Percentiles rank a stretch among this genome's conserved stretches.
Evolutionary conservation across 2,888 invertebrate species (phyloP).

Genomic region (Cerastoderma edule): DNA sequence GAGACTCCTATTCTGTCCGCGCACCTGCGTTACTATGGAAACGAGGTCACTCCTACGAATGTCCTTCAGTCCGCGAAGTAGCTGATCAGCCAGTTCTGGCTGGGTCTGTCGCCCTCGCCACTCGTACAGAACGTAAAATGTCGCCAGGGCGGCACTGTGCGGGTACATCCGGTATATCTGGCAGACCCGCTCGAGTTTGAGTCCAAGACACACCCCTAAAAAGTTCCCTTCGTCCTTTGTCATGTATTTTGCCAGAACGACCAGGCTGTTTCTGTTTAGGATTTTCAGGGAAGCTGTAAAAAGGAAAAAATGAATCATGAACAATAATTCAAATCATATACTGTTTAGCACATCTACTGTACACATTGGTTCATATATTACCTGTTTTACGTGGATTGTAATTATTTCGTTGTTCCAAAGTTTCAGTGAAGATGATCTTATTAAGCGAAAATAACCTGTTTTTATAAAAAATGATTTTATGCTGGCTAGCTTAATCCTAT

Average conservation of each 20-base stretch:
- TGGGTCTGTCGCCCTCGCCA: slow-evolving; percentile 57
- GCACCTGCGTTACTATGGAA: slow-evolving; percentile 38
- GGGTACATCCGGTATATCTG: slow-evolving; percentile 58
- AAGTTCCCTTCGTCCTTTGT: slow-evolving; percentile 52
- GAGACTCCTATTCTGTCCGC: slow-evolving; percentile 47
- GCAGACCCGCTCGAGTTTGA: slow-evolving; percentile 54
- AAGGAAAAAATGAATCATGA: background rate
- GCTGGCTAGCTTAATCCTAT: too few relatives aligned
- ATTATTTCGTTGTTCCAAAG: too few relatives aligned
- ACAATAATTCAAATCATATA: background rate
- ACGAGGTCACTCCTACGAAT: slow-evolving; percentile 50
- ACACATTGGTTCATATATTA: background rate
- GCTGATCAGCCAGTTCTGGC: slow-evolving; percentile 50
- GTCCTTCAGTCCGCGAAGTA: slow-evolving; percentile 44
- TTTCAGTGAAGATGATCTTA: too few relatives aligned
- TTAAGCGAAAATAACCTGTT: too few relatives aligned
- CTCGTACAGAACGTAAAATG: slow-evolving; percentile 59
- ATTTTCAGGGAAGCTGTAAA: slow-evolving; percentile 55
- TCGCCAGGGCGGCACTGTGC: slow-evolving; percentile 51
- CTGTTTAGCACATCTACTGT: background rate
- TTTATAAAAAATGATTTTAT: too few relatives aligned
- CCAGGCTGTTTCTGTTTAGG: slow-evolving; percentile 57
- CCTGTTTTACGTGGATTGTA: too few relatives aligned
- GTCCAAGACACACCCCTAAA: slow-evolving; percentile 48
- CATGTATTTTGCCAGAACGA: slow-evolving; percentile 54